A percentile compares a stretch with the other conserved stretches of the same genome.
These are phyloP conservation scores for Antechinus stuartii DNA, from an alignment of 2,113 vertebrate species.

Conservation along the genomic window DNA sequence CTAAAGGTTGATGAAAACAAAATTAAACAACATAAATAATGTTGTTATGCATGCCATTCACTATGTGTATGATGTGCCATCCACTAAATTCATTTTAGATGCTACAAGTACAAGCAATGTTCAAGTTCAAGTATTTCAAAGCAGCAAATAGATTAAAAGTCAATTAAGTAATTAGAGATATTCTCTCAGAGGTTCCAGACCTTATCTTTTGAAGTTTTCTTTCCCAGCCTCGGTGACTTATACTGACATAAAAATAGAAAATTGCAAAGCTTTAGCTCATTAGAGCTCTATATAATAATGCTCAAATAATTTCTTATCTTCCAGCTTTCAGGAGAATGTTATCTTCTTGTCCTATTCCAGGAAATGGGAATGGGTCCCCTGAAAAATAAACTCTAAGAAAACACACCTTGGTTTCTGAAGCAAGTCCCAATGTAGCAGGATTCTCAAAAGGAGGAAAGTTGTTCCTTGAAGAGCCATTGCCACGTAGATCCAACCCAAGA, in stretches of 20 bases:
- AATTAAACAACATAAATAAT: constrained; percentile 3
- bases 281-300: background rate
- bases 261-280: background rate
- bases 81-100: constrained; percentile 4
- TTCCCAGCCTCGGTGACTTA: background rate
- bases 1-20: background rate
- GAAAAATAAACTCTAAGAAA: background rate
- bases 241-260: constrained; percentile 10
- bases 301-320: background rate
- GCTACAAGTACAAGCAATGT: background rate
- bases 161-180: background rate
- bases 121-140: constrained; percentile 1
- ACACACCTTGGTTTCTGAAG: constrained; percentile 76
- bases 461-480: constrained; percentile 82
- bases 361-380: background rate
- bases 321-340: background rate
- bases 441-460: constrained; percentile 75
- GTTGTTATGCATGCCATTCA: too few species aligned
- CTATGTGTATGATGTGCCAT: background rate
- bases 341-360: background rate
- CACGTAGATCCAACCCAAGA: constrained; percentile 84
- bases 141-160: background rate
- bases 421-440: constrained; percentile 82
- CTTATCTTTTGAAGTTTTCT: background rate
- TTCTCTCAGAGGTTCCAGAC: background rate